Evolutionary conservation across 2,797 vertebrate species (phyloP).

Genomic region (Hozukius guyotensis): DNA sequence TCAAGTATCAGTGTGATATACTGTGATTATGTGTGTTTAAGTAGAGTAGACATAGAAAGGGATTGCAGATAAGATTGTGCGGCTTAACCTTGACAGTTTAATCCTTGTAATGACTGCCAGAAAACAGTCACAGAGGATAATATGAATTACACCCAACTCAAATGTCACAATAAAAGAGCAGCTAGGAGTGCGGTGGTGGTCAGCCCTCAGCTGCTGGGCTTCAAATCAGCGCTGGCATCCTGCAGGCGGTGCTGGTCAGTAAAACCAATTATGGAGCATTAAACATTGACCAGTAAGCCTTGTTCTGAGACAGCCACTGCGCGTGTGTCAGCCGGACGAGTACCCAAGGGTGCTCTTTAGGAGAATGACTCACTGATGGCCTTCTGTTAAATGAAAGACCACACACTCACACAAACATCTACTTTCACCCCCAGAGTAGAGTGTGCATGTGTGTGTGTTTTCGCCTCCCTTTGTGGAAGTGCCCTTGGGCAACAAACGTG

Average conservation of each 20-base stretch:
- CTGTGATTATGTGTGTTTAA: constrained; percentile 28
- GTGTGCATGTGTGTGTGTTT: not conserved
- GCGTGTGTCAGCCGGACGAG: constrained; percentile 36
- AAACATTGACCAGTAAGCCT: constrained; percentile 64
- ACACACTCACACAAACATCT: not conserved
- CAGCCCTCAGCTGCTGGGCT: constrained; percentile 18
- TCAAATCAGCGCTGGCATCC: constrained; percentile 46
- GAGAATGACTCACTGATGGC: constrained; percentile 61
- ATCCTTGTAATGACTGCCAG: constrained; percentile 35
- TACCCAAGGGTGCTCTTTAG: constrained; percentile 48
- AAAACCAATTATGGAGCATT: constrained; percentile 65
- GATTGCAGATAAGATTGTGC: constrained; percentile 2
- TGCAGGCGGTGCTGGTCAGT: constrained; percentile 43
- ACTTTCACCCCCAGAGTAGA: constrained; percentile 4
- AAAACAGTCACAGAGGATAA: constrained; percentile 12
- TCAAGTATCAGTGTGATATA: constrained; percentile 4
- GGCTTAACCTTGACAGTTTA: constrained; percentile 37
- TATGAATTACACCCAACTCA: constrained; percentile 1
- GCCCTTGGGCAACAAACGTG: constrained; percentile 38
- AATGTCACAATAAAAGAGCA: constrained; percentile 25
- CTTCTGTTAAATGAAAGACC: constrained; percentile 53
- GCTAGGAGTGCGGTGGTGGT: not conserved
- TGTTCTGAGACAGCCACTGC: constrained; percentile 28
- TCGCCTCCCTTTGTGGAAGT: constrained; percentile 27
- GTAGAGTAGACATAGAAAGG: not conserved